A percentile compares a stretch with the other conserved stretches of the same genome.
These are phyloP conservation scores for Phragmatobia fuliginosa DNA, from an alignment of 2,888 invertebrate genomes.

Conservation along the genomic window DNA sequence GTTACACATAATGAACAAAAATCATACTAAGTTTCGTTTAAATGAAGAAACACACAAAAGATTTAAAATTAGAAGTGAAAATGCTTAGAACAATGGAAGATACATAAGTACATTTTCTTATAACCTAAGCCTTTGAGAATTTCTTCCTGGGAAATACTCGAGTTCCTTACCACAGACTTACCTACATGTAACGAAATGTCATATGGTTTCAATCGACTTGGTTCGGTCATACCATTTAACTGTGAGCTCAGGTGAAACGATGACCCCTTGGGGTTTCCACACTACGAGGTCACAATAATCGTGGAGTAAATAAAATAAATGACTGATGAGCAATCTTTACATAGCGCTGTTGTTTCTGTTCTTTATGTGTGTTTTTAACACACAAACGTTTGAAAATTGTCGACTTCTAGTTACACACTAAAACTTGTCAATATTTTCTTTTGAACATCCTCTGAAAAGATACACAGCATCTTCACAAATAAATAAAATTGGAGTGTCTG, in stretches of 20 bases:
- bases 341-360: background rate
- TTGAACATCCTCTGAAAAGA: background rate
- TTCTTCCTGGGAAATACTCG: too few species aligned
- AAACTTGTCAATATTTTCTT: background rate
- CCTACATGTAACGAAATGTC: too few species aligned
- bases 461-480: background rate
- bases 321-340: background rate
- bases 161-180: too few species aligned
- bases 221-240: too few species aligned
- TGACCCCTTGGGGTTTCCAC: background rate
- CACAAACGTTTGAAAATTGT: background rate
- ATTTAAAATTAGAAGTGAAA: background rate
- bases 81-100: background rate
- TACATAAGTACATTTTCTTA: background rate
- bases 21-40: too few species aligned
- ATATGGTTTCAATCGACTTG: too few species aligned
- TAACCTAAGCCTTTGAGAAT: too few species aligned
- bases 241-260: too few species aligned
- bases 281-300: background rate
- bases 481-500: too few species aligned
- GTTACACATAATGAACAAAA: too few species aligned
- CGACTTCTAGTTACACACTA: background rate
- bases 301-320: background rate
- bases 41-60: too few species aligned
- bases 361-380: background rate